Evolutionary conservation across 1,140 invertebrate species (phyloP), one percentile per base, ranked within the genome.

Genomic region (Apolygus lucorum): DNA sequence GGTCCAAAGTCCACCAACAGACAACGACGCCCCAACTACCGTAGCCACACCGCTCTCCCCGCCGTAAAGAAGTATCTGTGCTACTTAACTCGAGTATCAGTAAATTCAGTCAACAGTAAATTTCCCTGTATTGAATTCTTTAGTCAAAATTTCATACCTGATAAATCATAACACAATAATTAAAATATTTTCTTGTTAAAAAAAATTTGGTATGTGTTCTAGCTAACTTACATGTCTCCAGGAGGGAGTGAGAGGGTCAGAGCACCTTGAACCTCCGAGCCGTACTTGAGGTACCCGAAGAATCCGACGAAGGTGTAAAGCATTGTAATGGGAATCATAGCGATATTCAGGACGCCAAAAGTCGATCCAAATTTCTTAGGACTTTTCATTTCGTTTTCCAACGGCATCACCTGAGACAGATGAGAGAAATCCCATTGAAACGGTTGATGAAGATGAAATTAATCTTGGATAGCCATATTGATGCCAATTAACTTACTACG

Each of bases 371-470:
- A 93, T 14, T 79, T 79, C 75, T 85, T 81, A 0, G 90, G 90
- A 0, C 83, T 84, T 75, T 87, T 88, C 91, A 95, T 93, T 76
- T 91, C 90, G 75, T 93, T 92, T 77, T 93, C 89, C 70, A 93
- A 76, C 0, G 91, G 92, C 76, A 93, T 82, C 52, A 93, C 90
- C 90, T 92, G 69, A 70, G 71, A 66, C 13, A 11, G 69, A 17
- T 11, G 8, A 49, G 17, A 49, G 17, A 49, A 49, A 49, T 49
- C 17, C 8, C 17, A 49, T 49, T 49, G 34, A n/a, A n/a, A 88
- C 80, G 87, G 76, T 89, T 92, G 1, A 92, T 79, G 0, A 88
- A 88, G 0, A 87, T 91, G 1, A 90, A 89, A 74, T n/a, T n/a
- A n/a, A n/a, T n/a, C 17, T 42, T 17, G 34, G 4, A 42, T 8